phyloP scores from a whole-genome alignment of 2,113 vertebrate genomes.

The Leptocoma aspasia region DNA sequence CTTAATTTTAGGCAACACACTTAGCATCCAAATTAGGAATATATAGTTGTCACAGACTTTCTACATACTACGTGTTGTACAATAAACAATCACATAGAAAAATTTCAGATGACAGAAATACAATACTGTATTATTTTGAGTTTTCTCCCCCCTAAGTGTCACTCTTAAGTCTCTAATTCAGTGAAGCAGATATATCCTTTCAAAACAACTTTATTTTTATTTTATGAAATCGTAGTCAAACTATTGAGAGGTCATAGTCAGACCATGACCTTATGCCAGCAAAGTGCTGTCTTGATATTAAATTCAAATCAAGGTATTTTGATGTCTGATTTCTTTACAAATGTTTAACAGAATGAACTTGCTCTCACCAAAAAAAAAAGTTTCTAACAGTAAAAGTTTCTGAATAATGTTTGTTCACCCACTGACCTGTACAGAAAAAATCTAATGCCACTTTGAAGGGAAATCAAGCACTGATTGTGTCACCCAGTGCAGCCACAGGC shows the following conservation, averaged over 20 bases:
- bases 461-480: neutral
- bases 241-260: neutral
- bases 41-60: neutral
- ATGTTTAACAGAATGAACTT: neutral
- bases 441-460: neutral
- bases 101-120: neutral
- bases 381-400: neutral
- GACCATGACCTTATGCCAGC: neutral
- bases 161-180: neutral
- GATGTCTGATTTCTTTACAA: neutral
- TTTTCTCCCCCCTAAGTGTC: neutral
- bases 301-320: neutral
- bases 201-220: neutral
- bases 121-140: neutral
- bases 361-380: neutral
- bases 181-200: neutral
- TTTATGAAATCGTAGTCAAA: neutral
- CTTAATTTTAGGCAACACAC: neutral
- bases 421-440: neutral
- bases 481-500: neutral
- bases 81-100: neutral
- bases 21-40: neutral
- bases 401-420: neutral
- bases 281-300: neutral
- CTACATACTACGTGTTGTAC: neutral